phyloP scores from a whole-genome alignment of 64 coral and sea anemone species.

The Hydrozoanthus tunicans region DNA sequence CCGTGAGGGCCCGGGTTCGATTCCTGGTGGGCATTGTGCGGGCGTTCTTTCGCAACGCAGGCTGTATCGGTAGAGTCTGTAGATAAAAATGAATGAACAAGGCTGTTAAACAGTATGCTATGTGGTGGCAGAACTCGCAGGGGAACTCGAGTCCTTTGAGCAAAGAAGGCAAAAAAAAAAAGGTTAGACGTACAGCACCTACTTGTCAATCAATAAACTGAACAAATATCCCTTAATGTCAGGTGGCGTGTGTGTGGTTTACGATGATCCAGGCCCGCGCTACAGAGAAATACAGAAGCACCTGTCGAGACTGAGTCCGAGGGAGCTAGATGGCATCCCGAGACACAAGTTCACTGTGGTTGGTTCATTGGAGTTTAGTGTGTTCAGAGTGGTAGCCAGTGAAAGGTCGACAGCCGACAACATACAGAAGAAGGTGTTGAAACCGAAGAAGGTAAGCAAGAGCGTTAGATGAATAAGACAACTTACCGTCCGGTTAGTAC shows the following conservation, averaged over 20 bases:
- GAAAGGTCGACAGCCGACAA: constrained; percentile 14
- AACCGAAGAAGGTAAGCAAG: constrained; percentile 25
- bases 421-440: constrained; percentile 48
- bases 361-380: constrained; percentile 20
- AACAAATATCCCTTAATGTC: not conserved
- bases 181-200: not conserved
- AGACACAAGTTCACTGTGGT: constrained; percentile 63
- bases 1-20: too few species aligned
- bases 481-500: too few species aligned
- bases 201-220: not conserved
- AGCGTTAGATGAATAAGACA: not conserved
- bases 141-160: too few species aligned
- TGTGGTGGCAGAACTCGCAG: too few species aligned
- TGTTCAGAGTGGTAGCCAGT: constrained; percentile 4
- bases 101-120: too few species aligned
- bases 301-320: constrained; percentile 34
- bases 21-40: too few species aligned
- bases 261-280: constrained; percentile 72
- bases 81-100: too few species aligned
- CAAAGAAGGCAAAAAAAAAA: not conserved
- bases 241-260: constrained; percentile 70
- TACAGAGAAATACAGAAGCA: constrained; percentile 60
- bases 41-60: too few species aligned
- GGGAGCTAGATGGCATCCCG: constrained; percentile 59
- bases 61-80: too few species aligned